Percentiles rank a stretch among this genome's conserved stretches.
These are phyloP conservation scores for Allolobophora icterica DNA, from an alignment of 2,888 invertebrate genomes.

Conservation along the genomic window DNA sequence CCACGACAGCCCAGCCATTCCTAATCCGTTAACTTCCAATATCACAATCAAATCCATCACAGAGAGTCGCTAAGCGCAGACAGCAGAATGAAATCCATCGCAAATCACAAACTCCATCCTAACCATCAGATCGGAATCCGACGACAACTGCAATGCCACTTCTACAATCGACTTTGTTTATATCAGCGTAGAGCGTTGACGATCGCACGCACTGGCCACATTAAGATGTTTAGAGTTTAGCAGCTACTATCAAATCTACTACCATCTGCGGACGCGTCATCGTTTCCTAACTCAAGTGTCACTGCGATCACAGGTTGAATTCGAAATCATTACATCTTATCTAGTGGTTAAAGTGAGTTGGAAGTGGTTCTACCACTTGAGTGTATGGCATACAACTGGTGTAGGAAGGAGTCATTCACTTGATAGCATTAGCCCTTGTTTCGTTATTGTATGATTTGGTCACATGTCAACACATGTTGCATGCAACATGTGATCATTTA, in stretches of 20 bases:
- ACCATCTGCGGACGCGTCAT: background rate
- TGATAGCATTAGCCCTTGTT: background rate
- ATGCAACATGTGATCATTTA: background rate
- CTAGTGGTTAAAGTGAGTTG: background rate
- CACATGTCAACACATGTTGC: too few relatives aligned
- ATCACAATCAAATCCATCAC: constrained; percentile 17
- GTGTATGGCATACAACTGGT: background rate
- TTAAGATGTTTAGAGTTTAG: background rate
- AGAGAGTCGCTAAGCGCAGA: background rate
- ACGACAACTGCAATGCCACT: background rate
- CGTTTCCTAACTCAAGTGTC: background rate
- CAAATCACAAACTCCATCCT: background rate
- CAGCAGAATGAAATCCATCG: background rate
- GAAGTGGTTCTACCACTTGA: background rate
- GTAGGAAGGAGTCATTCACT: background rate
- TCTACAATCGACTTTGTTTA: background rate
- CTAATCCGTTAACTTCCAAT: background rate
- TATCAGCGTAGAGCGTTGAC: background rate
- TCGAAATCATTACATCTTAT: background rate
- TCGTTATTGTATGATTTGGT: background rate
- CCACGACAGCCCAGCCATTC: background rate
- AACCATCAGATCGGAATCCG: background rate
- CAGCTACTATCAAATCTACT: background rate
- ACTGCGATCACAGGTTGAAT: background rate
- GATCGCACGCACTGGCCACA: background rate